Base-by-base conservation (phyloP, 35 echinoderm and acorn worm species). In the Ptychodera flava region DNA sequence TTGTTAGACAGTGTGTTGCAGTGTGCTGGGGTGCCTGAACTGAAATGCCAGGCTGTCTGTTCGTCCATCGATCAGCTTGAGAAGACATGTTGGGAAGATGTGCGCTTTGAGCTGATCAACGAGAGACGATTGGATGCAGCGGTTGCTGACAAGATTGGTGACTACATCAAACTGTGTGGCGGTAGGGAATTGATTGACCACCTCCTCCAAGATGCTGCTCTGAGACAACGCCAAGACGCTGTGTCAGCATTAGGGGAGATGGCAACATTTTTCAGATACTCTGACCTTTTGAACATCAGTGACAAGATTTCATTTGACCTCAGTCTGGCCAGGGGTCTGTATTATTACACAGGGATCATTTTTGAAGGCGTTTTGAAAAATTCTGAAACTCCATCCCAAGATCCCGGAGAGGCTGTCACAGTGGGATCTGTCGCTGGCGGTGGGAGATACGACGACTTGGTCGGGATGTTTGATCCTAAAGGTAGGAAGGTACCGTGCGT, bases 71-170 rank as follows among this genome's bases (percentile, higher is more conserved):
- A 97, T 80, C 93, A 97, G 85, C 45, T 97, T 77, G 95, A 97
- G 81, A 97, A 97, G 94, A 97, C 94, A 16, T 93, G 93, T 33
- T 97, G 94, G 94, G 94, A 97, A 89, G 94, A 97, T 86, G 94
- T 97, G 0, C 85, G 94, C 38, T 88, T 84, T 75, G 94, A 97
- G 64, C 93, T 97, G 94, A 85, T 97, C 34, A 91, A 97, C 36
- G 94, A 97, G 34, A 97, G 93, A 80, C 89, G 91, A 31, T 76
- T 97, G 16, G 91, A 90, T 78, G 91, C 94, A 2, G 45, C 28
- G 1, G 84, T 90, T n/a, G 91, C 94, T 33, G 94, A 95, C 80
- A 95, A 80, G 77, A 95, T 95, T 14, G 94, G 94, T 31, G 33
- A 86, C 37, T 95, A 85, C 85, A 91, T 95, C 16, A 82, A 92